Evolutionary conservation across 2,888 invertebrate genomes (phyloP).

Genomic region (Epinotia demarniana): DNA sequence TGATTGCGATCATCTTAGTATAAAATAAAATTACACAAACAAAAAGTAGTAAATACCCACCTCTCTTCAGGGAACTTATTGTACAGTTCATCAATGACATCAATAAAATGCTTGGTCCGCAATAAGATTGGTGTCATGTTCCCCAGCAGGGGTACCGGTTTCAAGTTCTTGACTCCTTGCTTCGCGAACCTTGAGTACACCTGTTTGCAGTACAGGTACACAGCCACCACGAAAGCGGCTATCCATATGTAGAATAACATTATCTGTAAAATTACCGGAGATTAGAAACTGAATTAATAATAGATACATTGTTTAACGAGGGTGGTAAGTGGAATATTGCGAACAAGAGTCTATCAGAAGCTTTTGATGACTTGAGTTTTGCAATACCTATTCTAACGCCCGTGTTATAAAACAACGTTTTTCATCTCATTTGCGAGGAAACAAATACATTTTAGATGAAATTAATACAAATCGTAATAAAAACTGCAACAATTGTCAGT

Average conservation of each 20-base stretch:
- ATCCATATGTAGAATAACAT: constrained; percentile 59
- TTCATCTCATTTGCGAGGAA: no score
- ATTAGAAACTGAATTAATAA: neutral
- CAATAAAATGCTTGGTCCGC: constrained; percentile 53
- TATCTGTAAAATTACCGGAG: constrained; percentile 45
- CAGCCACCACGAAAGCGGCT: constrained; percentile 48
- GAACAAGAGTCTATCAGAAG: no score
- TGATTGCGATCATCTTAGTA: no score
- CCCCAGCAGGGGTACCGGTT: constrained; percentile 56
- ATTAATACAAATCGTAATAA: no score
- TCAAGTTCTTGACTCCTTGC: constrained; percentile 55
- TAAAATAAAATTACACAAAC: no score
- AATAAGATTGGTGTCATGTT: constrained; percentile 50
- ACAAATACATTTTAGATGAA: no score
- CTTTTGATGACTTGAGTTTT: no score
- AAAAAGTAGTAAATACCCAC: constrained; percentile 49
- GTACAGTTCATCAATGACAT: constrained; percentile 52
- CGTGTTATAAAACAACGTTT: no score
- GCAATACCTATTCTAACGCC: no score
- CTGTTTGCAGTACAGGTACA: constrained; percentile 55
- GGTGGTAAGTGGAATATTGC: no score
- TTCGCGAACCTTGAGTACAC: constrained; percentile 56
- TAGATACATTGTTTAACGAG: no score
- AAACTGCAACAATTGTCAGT: no score
- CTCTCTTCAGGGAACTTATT: constrained; percentile 55